Evolutionary conservation across 2,113 vertebrate genomes (phyloP).

Genomic region (Ophthalmolycus amberensis): DNA sequence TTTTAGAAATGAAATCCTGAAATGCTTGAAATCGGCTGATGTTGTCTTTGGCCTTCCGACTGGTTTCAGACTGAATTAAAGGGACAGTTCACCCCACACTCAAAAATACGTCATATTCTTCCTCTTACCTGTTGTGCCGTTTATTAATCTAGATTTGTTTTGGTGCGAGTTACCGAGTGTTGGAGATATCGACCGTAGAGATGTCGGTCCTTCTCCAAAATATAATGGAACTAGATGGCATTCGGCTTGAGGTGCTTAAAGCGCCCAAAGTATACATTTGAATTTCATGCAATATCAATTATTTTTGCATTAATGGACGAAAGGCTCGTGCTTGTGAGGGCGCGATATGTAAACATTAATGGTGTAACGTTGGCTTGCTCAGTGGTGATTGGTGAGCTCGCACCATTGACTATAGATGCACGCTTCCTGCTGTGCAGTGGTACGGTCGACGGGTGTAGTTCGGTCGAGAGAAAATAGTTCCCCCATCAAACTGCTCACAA

Average conservation of each 20-base stretch:
- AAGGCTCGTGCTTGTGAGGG: no score
- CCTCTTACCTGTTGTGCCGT: neutral
- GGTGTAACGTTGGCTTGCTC: no score
- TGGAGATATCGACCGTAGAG: neutral
- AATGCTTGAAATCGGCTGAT: constrained; percentile 6
- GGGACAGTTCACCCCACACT: neutral
- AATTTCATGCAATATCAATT: no score
- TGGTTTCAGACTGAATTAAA: constrained; percentile 14
- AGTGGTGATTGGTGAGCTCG: no score
- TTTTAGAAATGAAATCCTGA: constrained; percentile 27
- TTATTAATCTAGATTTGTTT: neutral
- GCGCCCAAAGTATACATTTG: no score
- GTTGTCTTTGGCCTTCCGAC: neutral
- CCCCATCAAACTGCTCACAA: neutral
- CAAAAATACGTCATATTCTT: neutral
- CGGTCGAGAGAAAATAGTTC: neutral
- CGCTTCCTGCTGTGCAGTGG: neutral
- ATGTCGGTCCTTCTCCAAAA: no score
- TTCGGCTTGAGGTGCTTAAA: no score
- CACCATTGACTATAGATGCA: neutral
- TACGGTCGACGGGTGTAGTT: neutral
- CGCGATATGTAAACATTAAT: no score
- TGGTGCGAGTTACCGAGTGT: neutral
- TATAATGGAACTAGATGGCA: no score
- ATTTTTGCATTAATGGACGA: no score